Conservation (phyloP, 2,888 invertebrate species). For the Drosophila testacea region DNA sequence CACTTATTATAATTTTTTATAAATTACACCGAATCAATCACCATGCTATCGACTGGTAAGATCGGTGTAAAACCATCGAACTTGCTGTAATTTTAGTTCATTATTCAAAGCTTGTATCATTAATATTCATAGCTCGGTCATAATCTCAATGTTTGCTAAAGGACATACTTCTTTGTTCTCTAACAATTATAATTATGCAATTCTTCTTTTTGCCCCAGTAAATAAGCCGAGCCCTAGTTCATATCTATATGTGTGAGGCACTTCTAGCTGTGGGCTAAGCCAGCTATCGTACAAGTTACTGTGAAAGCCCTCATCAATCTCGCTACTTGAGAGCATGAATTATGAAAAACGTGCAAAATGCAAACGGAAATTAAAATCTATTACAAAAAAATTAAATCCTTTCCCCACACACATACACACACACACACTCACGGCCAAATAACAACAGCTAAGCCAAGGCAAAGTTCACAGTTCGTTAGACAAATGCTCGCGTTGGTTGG, state of each 20-base stretch:
- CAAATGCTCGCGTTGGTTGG: conserved; percentile 58
- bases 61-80: no score
- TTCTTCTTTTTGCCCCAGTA: no score
- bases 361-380: conserved; percentile 80
- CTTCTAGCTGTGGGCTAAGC: conserved; percentile 48
- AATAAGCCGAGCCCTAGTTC: no score
- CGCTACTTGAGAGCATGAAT: conserved; percentile 78
- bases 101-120: no score
- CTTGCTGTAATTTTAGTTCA: no score
- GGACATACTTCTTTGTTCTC: no score
- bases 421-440: conserved; percentile 18
- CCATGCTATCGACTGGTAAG: no score
- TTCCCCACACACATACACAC: conserved; percentile 23
- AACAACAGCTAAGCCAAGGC: conserved; percentile 46
- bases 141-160: no score
- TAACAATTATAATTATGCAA: no score
- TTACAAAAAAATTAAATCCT: conserved; percentile 48
- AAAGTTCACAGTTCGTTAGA: conserved; percentile 78
- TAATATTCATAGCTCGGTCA: no score
- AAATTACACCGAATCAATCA: no score
- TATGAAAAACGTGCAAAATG: conserved; percentile 78
- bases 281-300: conserved; percentile 44
- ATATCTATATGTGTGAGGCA: conserved; percentile 7
- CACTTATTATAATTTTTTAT: no score
- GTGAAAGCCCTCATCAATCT: conserved; percentile 74